Conservation (phyloP, 2,113 vertebrate genomes). For the Jaculus jaculus region DNA sequence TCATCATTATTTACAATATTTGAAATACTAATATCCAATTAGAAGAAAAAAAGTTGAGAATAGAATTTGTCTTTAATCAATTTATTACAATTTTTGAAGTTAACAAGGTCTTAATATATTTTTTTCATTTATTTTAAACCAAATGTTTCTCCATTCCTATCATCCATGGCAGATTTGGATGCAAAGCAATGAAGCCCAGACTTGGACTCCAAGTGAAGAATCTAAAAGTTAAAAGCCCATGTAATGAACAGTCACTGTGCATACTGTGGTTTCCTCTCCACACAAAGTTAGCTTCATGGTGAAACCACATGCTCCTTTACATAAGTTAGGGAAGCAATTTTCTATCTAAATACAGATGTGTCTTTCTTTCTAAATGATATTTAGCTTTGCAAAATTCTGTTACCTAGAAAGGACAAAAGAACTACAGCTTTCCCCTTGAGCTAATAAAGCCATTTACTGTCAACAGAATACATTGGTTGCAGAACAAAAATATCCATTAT, state of each 20-base stretch:
- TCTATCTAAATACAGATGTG: neutral
- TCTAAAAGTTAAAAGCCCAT: neutral
- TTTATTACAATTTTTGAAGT: neutral
- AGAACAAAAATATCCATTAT: neutral
- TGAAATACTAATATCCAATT: too few species aligned
- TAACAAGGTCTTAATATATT: neutral
- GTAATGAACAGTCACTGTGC: neutral
- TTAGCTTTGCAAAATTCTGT: constrained; percentile 15
- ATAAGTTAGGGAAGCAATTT: neutral
- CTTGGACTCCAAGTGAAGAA: neutral
- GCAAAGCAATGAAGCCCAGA: neutral
- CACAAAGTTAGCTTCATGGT: neutral
- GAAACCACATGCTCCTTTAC: neutral
- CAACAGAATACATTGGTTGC: neutral
- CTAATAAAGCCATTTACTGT: neutral
- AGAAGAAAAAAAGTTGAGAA: neutral
- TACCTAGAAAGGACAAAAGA: neutral
- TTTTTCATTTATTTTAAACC: too few species aligned
- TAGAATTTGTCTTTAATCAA: neutral
- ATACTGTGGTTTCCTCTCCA: neutral
- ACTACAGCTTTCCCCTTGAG: neutral
- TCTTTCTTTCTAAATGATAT: constrained; percentile 13
- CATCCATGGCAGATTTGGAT: neutral
- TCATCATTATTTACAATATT: neutral
- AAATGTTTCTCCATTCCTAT: too few species aligned